Evolutionary conservation across 2,888 invertebrate genomes (phyloP), one percentile per base, ranked within the genome.

Genomic region (Drosophila diplacantha): DNA sequence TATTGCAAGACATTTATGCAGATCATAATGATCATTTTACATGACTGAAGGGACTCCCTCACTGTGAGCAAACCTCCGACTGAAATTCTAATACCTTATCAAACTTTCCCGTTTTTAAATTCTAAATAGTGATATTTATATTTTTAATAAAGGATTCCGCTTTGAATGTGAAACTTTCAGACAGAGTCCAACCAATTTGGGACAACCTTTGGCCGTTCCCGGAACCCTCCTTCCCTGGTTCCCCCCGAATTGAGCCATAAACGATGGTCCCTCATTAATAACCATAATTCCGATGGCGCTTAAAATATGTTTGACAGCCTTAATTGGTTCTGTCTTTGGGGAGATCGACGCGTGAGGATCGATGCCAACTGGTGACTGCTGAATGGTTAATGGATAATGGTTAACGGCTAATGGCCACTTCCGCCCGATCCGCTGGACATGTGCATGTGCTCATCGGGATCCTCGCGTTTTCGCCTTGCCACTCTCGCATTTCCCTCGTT

Each of bases 381-480:
- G 41, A 46, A 29, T 35, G 22, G 52, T 43, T 52, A 58, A 54
- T 56, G 57, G 59, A 57, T 59, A 50, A 59, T 60, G 59, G 59
- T 59, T 49, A 60, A 59, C 59, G 59, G 61, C 59, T 59, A 59
- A 59, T 59, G 80, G 71, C 73, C 70, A 81, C 81, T 72, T 80
- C 80, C 81, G 79, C 60, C 72, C 62, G 41, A 31, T 29, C 53
- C 71, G 57, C 61, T 70, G 68, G 58, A 69, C 74, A 72, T 71
- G 69, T 69, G 71, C 72, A 73, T 71, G 29, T 29, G 29, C 31
- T 3, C 44, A 12, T 20, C 58, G 60, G 66, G 35, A 53, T 43
- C 20, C 29, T 18, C 8, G 24, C 24, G 5, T 24, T 44, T 32
- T 44, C 31, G 12, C 41, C 26, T 26, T 9, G 12, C 31, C 9